phyloP scores from a whole-genome alignment of 2,113 vertebrate genomes.

The Amia ocellicauda region DNA sequence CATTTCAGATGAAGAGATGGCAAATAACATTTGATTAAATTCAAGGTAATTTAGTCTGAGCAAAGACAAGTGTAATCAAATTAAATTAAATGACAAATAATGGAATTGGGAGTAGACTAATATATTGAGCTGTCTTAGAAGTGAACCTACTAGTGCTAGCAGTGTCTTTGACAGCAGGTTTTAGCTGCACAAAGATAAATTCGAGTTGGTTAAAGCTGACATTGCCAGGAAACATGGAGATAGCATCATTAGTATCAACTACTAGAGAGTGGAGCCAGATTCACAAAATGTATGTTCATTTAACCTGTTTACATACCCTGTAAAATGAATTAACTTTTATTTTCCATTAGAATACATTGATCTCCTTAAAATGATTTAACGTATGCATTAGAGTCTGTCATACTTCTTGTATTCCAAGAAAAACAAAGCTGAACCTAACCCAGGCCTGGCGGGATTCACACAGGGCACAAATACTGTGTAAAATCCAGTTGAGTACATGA shows the following conservation, averaged over 20 bases:
- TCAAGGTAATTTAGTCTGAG: conserved; percentile 1
- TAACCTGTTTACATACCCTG: no score
- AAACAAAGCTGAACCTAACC: no score
- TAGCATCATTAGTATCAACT: background rate
- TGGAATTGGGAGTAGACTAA: conserved; percentile 8
- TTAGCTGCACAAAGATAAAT: conserved; percentile 2
- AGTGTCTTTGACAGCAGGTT: background rate
- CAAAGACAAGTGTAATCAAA: conserved; percentile 13
- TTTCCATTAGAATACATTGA: no score
- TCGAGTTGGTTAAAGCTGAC: background rate
- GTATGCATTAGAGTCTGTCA: no score
- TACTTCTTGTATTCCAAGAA: no score
- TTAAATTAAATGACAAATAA: conserved; percentile 14
- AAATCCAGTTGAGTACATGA: no score
- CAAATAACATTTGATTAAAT: background rate
- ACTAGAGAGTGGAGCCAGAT: background rate
- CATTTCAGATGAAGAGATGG: conserved; percentile 2
- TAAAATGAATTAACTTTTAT: no score
- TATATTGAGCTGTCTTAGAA: conserved; percentile 6
- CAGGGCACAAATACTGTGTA: no score
- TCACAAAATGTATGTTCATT: no score
- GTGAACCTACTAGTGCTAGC: background rate
- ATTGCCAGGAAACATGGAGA: background rate
- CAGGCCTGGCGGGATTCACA: no score
- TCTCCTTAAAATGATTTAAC: no score